Conservation (phyloP, 2,113 vertebrate genomes). For the Pseudorectes ferrugineus region DNA sequence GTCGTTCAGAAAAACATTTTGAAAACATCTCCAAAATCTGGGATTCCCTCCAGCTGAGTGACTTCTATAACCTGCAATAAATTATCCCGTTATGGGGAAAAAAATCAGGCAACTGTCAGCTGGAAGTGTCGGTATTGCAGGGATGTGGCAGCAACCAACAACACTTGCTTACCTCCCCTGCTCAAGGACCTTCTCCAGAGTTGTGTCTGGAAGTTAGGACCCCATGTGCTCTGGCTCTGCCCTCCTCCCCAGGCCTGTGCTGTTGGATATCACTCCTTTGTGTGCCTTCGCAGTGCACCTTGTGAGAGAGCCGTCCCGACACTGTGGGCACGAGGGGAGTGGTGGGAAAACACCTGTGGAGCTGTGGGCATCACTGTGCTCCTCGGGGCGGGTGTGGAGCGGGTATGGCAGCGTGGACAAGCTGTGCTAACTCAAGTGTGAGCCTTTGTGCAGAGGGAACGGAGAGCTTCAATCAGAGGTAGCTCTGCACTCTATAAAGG, state of each 20-base stretch:
- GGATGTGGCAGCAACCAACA: not conserved
- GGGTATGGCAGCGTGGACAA: accelerated
- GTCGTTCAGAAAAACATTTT: not conserved
- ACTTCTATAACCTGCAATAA: conserved; percentile 22
- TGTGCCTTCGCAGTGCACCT: accelerated
- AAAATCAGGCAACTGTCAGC: not conserved
- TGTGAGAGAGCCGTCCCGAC: accelerated
- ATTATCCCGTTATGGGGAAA: not conserved
- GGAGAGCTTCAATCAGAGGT: not conserved
- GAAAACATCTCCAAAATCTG: conserved; percentile 23
- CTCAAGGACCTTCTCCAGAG: not conserved
- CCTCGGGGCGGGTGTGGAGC: accelerated
- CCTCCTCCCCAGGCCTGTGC: not conserved
- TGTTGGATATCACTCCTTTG: not conserved
- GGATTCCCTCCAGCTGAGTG: conserved; percentile 25
- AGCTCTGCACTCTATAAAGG: not conserved
- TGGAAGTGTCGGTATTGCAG: not conserved
- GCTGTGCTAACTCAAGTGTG: not conserved
- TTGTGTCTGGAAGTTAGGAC: not conserved
- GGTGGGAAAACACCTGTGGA: not conserved
- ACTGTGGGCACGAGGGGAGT: accelerated
- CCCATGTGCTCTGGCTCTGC: not conserved
- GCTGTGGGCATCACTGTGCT: not conserved
- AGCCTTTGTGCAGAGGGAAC: not conserved
- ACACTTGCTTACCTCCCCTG: not conserved